These are phyloP conservation scores for Neosilurus mollespiculum DNA, from an alignment of 2,797 vertebrate species.

Conservation along the genomic window DNA sequence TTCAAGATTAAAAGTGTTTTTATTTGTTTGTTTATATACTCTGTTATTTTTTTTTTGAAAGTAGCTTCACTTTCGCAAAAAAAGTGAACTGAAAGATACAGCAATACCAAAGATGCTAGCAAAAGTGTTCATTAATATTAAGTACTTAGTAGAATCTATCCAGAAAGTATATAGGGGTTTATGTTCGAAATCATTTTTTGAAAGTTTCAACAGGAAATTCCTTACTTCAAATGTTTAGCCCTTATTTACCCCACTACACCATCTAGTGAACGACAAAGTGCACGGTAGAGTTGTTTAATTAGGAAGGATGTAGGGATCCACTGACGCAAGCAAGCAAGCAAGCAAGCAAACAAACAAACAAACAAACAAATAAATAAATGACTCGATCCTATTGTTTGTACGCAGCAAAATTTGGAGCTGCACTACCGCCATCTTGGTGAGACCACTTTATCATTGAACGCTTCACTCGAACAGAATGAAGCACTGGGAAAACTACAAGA, in stretches of 20 bases:
- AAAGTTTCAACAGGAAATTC: not conserved
- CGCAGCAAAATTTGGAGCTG: too few species aligned
- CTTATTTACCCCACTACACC: not conserved
- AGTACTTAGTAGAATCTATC: not conserved
- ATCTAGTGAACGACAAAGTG: not conserved
- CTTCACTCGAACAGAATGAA: too few species aligned
- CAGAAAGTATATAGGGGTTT: not conserved
- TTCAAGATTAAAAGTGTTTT: not conserved
- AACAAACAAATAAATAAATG: too few species aligned
- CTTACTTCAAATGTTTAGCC: not conserved
- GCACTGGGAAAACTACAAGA: too few species aligned
- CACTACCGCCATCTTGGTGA: too few species aligned
- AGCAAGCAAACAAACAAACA: too few species aligned
- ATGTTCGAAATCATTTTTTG: not conserved
- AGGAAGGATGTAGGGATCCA: not conserved
- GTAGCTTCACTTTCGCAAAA: not conserved
- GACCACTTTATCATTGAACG: too few species aligned
- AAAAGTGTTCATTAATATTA: not conserved
- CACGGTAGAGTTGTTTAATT: not conserved
- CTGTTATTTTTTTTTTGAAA: not conserved
- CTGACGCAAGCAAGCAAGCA: too few species aligned
- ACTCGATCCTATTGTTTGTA: too few species aligned
- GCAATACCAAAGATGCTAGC: slow-evolving; percentile 23
- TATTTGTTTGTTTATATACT: too few species aligned
- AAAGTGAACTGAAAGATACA: slow-evolving; percentile 2